Evolutionary conservation across 2,888 invertebrate species (phyloP).

Genomic region (Schizotus pectinicornis): DNA sequence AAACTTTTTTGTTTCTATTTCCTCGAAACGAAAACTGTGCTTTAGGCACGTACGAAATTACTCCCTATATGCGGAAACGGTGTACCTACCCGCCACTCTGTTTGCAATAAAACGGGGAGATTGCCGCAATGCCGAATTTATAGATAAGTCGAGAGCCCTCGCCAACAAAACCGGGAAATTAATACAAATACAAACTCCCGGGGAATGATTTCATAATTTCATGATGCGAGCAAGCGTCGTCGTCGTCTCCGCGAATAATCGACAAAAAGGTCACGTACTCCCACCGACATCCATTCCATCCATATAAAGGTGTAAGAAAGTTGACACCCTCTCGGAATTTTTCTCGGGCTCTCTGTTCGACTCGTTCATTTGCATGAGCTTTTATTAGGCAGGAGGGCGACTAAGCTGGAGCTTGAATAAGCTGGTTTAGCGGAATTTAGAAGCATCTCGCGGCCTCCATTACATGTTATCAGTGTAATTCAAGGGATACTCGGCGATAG

Average conservation of each 20-base stretch:
- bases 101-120: not conserved
- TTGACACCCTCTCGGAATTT: slow-evolving; percentile 44
- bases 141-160: not conserved
- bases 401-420: slow-evolving; percentile 44
- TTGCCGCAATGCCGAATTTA: no score
- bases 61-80: slow-evolving; percentile 19
- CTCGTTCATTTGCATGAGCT: slow-evolving; percentile 56
- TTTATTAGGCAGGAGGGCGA: slow-evolving; percentile 46
- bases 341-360: slow-evolving; percentile 31
- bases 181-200: not conserved
- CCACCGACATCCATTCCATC: slow-evolving; percentile 4
- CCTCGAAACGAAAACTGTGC: slow-evolving; percentile 34
- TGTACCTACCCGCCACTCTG: not conserved
- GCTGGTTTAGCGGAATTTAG: slow-evolving; percentile 54
- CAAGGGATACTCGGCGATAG: slow-evolving; percentile 49
- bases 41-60: slow-evolving; percentile 39
- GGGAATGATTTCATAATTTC: no score
- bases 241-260: no score
- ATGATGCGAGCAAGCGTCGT: not conserved
- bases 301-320: slow-evolving; percentile 32
- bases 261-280: slow-evolving; percentile 21
- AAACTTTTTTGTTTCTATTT: slow-evolving; percentile 45
- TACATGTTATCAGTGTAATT: slow-evolving; percentile 56
- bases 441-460: slow-evolving; percentile 54
- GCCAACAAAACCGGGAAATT: not conserved